Base-by-base conservation (phyloP, 1,140 invertebrate species). In the Kradibia gibbosae region DNA sequence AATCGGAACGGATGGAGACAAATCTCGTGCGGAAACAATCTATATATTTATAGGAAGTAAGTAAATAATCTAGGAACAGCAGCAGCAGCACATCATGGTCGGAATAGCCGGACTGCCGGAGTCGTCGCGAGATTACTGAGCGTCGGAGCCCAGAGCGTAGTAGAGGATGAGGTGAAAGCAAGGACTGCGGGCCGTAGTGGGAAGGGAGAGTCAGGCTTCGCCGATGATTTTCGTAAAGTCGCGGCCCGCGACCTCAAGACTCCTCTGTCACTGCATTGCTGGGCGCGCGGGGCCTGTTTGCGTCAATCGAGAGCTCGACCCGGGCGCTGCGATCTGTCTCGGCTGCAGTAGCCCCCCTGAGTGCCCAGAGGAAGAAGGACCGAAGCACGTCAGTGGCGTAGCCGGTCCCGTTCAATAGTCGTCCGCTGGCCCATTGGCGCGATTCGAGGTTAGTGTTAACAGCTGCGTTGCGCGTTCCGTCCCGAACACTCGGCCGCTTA, bases 181-280 rank as follows among this genome's bases (percentile, higher is more conserved):
- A n/a, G n/a, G n/a, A n/a, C n/a, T n/a, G n/a, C n/a, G 45, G 45
- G 17, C 8, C 45, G 45, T 10, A 48, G 45, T 7, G 45, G 45
- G 45, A 17, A 17, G 45, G 17, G 45, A 20, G 53, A 55, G 22
- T 22, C 10, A 55, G 55, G 55, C 7, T 48, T 3, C 25, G 22
- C 53, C 22, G 53, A 11, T 17, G 60, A 8, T 20, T 5, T 36
- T 65, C 15, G 28, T 39, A 15, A 70, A 45, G 42, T 34, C 67
- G 67, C 67, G 67, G 62, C 20, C 39, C 13, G 11, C n/a, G n/a
- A 34, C 28, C 36, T 67, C 39, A 39, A 42, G 39, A 45, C 20
- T 45, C 13, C n/a, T 70, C 28, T 45, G 67, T 25, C 67, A 70
- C 67, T 70, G 45, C 67, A 70, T 70, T n/a, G 39, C 45, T 65